Percentiles rank a stretch among this genome's conserved stretches.
These are phyloP conservation scores for Diachasmimorpha longicaudata DNA, from an alignment of 1,140 invertebrate genomes.

Conservation along the genomic window DNA sequence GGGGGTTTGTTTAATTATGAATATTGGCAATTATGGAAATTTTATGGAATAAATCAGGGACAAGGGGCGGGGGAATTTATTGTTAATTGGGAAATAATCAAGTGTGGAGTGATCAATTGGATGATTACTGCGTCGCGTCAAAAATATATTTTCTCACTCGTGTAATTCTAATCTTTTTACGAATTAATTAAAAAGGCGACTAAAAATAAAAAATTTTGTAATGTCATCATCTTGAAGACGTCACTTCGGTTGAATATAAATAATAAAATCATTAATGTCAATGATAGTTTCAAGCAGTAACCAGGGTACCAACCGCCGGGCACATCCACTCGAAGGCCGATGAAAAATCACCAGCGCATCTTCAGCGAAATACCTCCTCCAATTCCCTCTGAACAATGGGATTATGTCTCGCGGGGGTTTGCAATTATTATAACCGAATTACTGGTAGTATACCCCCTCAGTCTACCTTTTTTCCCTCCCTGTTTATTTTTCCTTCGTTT, in stretches of 20 bases:
- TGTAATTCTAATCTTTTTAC: no score
- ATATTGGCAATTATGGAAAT: neutral
- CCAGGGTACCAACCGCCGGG: neutral
- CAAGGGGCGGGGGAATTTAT: neutral
- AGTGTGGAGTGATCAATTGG: neutral
- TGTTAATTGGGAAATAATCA: neutral
- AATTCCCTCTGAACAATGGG: neutral
- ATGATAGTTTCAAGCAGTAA: neutral
- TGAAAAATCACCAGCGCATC: conserved; percentile 20
- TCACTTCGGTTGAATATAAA: no score
- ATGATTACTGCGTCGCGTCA: neutral
- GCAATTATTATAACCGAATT: conserved; percentile 33
- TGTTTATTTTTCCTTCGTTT: conserved; percentile 3
- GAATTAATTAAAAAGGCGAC: no score
- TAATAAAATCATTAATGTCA: neutral
- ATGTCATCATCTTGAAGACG: no score
- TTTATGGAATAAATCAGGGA: neutral
- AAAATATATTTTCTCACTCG: no score
- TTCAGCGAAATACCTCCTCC: neutral
- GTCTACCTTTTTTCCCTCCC: neutral
- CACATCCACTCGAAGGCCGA: neutral
- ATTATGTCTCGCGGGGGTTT: conserved; percentile 21
- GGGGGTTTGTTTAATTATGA: neutral
- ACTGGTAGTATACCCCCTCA: conserved; percentile 24
- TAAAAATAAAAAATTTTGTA: no score